A percentile compares a stretch with the other conserved stretches of the same genome.
phyloP scores from a whole-genome alignment of 2,797 vertebrate genomes.

The Xerus rutilus region DNA sequence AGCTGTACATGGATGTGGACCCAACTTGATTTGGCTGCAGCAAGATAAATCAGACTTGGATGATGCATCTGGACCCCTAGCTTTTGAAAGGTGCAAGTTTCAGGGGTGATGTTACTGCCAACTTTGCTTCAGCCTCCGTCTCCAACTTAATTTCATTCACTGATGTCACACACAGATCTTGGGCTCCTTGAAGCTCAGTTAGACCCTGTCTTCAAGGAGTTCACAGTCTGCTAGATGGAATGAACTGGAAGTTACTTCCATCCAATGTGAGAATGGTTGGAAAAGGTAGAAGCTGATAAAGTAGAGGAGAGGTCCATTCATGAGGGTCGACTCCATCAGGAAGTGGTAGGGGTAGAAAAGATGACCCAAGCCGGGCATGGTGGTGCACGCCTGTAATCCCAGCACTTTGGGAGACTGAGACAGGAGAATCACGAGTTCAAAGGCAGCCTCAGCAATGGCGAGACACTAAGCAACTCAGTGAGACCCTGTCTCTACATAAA shows the following conservation, averaged over 20 bases:
- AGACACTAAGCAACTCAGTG: too few species aligned
- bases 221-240: background rate
- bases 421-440: too few species aligned
- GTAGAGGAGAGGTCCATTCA: background rate
- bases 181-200: background rate
- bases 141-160: background rate
- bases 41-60: background rate
- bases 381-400: too few species aligned
- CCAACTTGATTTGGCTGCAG: background rate
- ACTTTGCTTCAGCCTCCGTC: background rate
- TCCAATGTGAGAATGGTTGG: background rate
- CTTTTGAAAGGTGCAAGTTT: background rate
- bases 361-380: background rate
- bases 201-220: background rate
- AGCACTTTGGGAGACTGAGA: too few species aligned
- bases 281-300: background rate
- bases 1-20: background rate
- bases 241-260: background rate
- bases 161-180: background rate
- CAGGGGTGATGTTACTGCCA: background rate
- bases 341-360: constrained; percentile 11
- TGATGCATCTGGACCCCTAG: accelerated
- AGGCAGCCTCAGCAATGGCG: too few species aligned
- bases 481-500: too few species aligned
- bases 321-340: background rate